Evolutionary conservation across 2,888 invertebrate species (phyloP).

Genomic region (Chymomyza caudatula): DNA sequence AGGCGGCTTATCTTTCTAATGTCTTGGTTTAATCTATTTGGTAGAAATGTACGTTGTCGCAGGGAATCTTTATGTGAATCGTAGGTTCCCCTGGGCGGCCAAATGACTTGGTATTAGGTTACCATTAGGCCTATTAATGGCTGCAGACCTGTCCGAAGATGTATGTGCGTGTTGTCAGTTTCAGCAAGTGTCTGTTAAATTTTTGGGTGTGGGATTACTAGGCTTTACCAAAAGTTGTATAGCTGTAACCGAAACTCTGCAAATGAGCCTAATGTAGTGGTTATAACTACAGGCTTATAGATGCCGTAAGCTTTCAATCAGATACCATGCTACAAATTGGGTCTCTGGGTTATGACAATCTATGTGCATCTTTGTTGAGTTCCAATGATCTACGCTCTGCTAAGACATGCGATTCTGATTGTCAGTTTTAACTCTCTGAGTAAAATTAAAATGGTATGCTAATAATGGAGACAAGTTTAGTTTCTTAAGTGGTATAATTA

Average conservation of each 20-base stretch:
- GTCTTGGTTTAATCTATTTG: neutral
- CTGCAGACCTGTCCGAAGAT: neutral
- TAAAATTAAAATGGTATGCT: neutral
- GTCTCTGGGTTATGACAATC: neutral
- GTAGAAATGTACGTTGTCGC: neutral
- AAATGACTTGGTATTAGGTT: constrained; percentile 1
- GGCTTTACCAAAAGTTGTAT: too few relatives aligned
- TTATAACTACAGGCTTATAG: neutral
- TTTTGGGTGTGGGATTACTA: neutral
- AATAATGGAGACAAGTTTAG: neutral
- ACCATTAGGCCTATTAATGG: constrained; percentile 3
- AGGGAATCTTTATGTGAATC: neutral
- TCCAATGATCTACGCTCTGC: neutral
- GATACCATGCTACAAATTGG: neutral
- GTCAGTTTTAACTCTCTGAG: neutral
- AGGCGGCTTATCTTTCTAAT: neutral
- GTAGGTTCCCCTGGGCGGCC: neutral
- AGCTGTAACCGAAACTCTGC: neutral
- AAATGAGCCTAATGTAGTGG: neutral
- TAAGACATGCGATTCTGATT: neutral
- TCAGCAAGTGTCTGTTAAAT: neutral
- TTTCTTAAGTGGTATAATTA: neutral
- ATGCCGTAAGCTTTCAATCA: neutral
- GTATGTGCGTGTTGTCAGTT: neutral
- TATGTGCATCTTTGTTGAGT: neutral